These are phyloP conservation scores for Drosophila navojoa DNA, from an alignment of 1,140 invertebrate species.

Conservation along the genomic window DNA sequence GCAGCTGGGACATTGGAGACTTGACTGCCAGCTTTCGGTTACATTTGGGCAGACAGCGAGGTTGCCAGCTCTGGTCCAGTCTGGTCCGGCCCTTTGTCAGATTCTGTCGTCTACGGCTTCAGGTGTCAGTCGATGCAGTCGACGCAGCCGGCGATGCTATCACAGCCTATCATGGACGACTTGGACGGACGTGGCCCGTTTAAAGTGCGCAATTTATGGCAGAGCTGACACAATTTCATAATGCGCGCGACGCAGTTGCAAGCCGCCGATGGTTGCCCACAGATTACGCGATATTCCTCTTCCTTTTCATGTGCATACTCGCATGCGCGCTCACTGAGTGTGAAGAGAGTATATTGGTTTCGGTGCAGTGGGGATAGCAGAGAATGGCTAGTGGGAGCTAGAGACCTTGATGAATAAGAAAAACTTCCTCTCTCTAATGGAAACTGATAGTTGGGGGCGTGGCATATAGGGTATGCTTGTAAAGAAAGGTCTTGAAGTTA, in stretches of 20 bases:
- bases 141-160: constrained; percentile 12
- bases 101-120: constrained; percentile 45
- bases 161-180: neutral
- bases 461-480: no score
- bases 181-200: constrained; percentile 39
- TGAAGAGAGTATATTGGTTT: no score
- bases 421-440: no score
- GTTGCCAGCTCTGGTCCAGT: constrained; percentile 11
- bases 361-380: no score
- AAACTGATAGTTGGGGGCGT: no score
- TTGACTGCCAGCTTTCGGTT: constrained; percentile 43
- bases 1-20: constrained; percentile 27
- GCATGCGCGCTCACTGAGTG: no score
- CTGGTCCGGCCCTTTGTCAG: constrained; percentile 45
- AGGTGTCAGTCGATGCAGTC: constrained; percentile 51
- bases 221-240: constrained; percentile 77
- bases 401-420: no score
- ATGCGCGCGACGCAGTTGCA: constrained; percentile 44
- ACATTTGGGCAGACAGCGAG: constrained; percentile 23
- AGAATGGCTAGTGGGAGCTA: no score
- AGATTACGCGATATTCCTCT: constrained; percentile 64
- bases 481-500: no score
- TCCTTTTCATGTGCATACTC: neutral
- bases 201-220: constrained; percentile 77
- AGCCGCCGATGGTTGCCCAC: constrained; percentile 26